Evolutionary conservation across 2,113 vertebrate species (phyloP), one percentile per base, ranked within the genome.

Genomic region (Dendropsophus ebraccatus): DNA sequence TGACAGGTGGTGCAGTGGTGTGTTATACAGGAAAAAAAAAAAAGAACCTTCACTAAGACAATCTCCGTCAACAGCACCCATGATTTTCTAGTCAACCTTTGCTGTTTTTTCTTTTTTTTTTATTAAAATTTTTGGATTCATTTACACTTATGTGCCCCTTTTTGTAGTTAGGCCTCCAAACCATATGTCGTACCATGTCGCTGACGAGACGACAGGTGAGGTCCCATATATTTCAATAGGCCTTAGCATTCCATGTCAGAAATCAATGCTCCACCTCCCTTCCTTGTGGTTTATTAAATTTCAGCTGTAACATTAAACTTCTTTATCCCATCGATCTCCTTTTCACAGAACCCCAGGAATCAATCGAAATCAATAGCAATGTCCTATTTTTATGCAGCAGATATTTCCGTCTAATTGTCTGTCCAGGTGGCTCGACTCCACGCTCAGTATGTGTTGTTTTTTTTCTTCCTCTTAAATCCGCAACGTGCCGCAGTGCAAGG

Each of bases 311-410:
- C 93, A 95, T 96, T 95, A 95, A 94, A 92, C 94, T 92, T 93
- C 91, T 94, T 95, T 95, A 94, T 94, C 93, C 95, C 94, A 96
- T 96, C 94, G 93, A 96, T 95, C 95, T 91, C 93, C 94, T 95
- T 95, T 95, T 95, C 94, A 93, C 92, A 90, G 93, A 92, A 91
- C 94, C 94, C 92, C 94, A 92, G 91, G 94, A 95, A 96, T 95
- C 94, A 95, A 94, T 95, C 87, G 83, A 88, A 92, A 94, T 96
- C 94, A 93, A 95, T 95, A 91, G 90, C 88, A 90, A 92, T 94
- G 93, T 91, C 92, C 94, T 95, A 93, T 91, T 94, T 95, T 94
- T 95, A 90, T 90, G 92, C 93, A 94, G 94, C 92, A 94, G 90
- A 93, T 93, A 90, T 94, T 95, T 95, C 95, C 92, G 94, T 91